These are phyloP conservation scores for Oryzias dopingdopingensis DNA, from an alignment of 2,797 vertebrate species.

Conservation along the genomic window DNA sequence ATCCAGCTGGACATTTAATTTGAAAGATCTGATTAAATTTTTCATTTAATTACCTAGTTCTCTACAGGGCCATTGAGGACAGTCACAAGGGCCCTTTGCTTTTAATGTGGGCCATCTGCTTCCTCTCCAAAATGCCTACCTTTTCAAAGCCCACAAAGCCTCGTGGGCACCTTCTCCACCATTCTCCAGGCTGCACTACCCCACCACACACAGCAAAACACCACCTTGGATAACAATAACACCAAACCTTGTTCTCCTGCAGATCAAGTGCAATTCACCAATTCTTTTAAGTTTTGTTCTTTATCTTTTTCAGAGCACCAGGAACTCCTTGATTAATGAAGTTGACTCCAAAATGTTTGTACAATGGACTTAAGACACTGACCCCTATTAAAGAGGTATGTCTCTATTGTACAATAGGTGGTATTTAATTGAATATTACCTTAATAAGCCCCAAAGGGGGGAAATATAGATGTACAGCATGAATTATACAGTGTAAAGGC, in stretches of 20 bases:
- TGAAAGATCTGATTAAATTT: conserved; percentile 86
- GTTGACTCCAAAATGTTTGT: conserved; percentile 10
- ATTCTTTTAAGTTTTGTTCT: conserved; percentile 23
- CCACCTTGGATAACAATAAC: conserved; percentile 43
- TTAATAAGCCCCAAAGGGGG: too few species aligned
- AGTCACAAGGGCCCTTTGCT: conserved; percentile 81
- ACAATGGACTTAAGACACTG: conserved; percentile 9
- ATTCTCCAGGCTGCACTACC: conserved; percentile 52
- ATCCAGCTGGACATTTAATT: conserved; percentile 87
- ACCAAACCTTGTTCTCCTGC: conserved; percentile 41
- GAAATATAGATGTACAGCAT: too few species aligned
- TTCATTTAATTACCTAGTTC: conserved; percentile 84
- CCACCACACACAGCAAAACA: conserved; percentile 31
- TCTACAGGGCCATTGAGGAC: conserved; percentile 82
- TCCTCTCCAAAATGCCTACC: conserved; percentile 76
- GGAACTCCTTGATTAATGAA: conserved; percentile 15
- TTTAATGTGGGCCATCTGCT: conserved; percentile 84
- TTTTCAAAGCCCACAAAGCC: conserved; percentile 66
- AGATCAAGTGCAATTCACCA: conserved; percentile 50
- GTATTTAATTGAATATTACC: too few species aligned
- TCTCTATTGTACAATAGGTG: conserved; percentile 12
- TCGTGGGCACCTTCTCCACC: conserved; percentile 55
- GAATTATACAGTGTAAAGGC: background rate
- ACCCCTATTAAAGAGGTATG: conserved; percentile 9
- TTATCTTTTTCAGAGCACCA: conserved; percentile 6